Percentiles rank a stretch among this genome's conserved stretches.
Conservation (phyloP, 1,140 invertebrate species). For the Procambarus clarkii region DNA sequence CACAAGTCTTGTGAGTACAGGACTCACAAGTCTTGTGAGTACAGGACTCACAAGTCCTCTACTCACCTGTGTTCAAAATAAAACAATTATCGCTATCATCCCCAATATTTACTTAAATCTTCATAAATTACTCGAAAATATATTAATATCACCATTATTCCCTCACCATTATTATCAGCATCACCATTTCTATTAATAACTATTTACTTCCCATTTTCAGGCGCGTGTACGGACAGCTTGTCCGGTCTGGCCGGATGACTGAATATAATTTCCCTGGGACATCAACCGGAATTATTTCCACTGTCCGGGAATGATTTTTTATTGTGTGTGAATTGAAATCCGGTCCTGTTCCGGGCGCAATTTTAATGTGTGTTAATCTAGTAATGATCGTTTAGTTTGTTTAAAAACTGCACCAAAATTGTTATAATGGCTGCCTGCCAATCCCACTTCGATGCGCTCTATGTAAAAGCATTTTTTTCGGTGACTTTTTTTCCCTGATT, state of each 20-base stretch:
- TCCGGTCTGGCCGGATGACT: background rate
- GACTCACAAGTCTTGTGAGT: no score
- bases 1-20: no score
- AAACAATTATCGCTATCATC: no score
- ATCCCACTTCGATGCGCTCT: background rate
- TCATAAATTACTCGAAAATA: no score
- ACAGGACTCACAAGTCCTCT: no score
- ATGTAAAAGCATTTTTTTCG: background rate
- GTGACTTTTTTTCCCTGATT: background rate
- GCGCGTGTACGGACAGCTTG: background rate
- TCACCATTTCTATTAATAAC: no score
- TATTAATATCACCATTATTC: no score
- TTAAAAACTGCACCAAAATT: conserved; percentile 22
- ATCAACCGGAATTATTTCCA: conserved; percentile 8
- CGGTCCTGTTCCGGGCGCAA: conserved; percentile 26
- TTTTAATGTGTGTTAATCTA: conserved; percentile 41
- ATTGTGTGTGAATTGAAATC: conserved; percentile 31
- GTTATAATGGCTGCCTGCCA: conserved; percentile 15
- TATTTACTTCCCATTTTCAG: no score
- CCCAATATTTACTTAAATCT: no score
- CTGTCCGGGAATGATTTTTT: conserved; percentile 10
- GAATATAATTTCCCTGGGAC: background rate
- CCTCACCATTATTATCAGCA: no score
- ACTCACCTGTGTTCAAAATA: no score
- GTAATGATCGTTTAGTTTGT: conserved; percentile 47